Evolutionary conservation across 2,888 invertebrate species (phyloP).

Genomic region (Oscheius myriophilus): DNA sequence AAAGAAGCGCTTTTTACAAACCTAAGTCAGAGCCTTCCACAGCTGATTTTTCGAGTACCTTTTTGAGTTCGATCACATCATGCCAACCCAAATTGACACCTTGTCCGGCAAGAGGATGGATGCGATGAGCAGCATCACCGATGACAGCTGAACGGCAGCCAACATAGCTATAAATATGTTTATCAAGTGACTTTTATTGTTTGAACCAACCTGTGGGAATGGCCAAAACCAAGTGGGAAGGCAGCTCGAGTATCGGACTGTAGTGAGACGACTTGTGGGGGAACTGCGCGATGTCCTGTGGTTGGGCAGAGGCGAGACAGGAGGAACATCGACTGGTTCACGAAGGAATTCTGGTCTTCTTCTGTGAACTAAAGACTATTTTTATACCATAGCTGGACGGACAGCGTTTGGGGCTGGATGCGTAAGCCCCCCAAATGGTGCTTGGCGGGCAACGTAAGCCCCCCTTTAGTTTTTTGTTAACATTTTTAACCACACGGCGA

Average conservation of each 20-base stretch:
- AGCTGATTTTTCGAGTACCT: conserved; percentile 79
- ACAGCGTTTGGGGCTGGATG: too few relatives aligned
- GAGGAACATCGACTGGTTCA: conserved; percentile 62
- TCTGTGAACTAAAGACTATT: conserved; percentile 67
- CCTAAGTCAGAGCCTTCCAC: conserved; percentile 82
- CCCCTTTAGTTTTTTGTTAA: too few relatives aligned
- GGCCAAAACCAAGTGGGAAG: conserved; percentile 91
- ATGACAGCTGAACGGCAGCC: conserved; percentile 84
- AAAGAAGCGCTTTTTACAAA: conserved; percentile 67
- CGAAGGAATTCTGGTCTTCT: conserved; percentile 59
- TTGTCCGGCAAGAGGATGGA: conserved; percentile 91
- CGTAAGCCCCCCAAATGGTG: too few relatives aligned
- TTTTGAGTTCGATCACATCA: conserved; percentile 83
- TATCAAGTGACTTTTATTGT: not conserved
- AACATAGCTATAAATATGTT: conserved; percentile 77
- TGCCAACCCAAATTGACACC: conserved; percentile 97
- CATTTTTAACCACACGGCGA: too few relatives aligned
- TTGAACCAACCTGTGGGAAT: conserved; percentile 77
- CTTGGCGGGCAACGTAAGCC: too few relatives aligned
- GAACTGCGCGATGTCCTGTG: conserved; percentile 75
- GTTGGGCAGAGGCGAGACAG: conserved; percentile 53
- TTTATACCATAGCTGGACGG: too few relatives aligned
- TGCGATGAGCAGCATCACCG: conserved; percentile 80
- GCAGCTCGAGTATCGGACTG: conserved; percentile 80
- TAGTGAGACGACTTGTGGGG: conserved; percentile 79